Evolutionary conservation across 2,888 invertebrate genomes (phyloP), one percentile per base, ranked within the genome.

Genomic region (Temnothorax unifasciatus): DNA sequence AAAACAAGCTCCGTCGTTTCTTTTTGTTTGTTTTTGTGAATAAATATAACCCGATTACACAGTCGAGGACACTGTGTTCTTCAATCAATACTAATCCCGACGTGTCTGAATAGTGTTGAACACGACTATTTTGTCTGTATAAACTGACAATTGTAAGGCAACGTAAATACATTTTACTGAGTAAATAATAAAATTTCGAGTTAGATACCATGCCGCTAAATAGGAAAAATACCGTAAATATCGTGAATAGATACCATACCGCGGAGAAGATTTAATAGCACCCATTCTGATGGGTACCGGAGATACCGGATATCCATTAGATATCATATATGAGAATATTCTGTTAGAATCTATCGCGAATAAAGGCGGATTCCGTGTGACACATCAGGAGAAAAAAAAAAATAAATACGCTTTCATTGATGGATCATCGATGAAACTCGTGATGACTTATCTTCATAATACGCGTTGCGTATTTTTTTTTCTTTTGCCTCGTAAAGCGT

Each of bases 151-250:
- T 57, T 25, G 6, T 0, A 18, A 57, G 21, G 18, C 11, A 57
- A 57, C 5, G 5, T 38, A 9, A 71, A 54, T 18, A 29, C 3
- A 73, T 57, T 73, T 57, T 41, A 13, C 15, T 41, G 50, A 69
- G 9, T 54, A 25, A 21, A 54, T 73, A 5, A 73, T 73, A 18
- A 57, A 41, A 13, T 73, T 57, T 73, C 11, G 25, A 71, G 38
- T 54, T 71, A 71, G 71, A 73, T 73, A 73, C 73, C 54, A 73
- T 73, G 73, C 73, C 73, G 73, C 73, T 73, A 73, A 73, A 57
- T 54, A 69, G 21, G 18, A 25, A 57, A 18, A 54, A 41, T 57
- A 18, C 3, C 9, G 21, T 21, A n/a, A 52, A 34, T 68, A 64
- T 64, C 13, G 3, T 44, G 25, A 66, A 29, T 44, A 47, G 25